A percentile compares a stretch with the other conserved stretches of the same genome.
Evolutionary conservation across 2,113 vertebrate species (phyloP).

Genomic region (Epinephelus moara): DNA sequence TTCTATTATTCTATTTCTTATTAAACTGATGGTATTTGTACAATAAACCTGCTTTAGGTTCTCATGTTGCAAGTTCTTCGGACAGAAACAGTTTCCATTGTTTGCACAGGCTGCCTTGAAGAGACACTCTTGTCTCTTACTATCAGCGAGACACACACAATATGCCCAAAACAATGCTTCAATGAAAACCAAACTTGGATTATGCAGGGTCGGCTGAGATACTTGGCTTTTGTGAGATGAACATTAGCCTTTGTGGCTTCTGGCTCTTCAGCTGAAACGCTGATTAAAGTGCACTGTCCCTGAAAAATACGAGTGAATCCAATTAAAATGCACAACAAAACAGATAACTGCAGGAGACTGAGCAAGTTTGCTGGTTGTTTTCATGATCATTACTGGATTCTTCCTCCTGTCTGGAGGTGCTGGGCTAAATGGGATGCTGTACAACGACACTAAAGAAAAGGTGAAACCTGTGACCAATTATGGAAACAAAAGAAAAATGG

Average conservation of each 20-base stretch:
- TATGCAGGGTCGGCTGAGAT: slow-evolving; percentile 28
- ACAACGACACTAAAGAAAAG: slow-evolving; percentile 4
- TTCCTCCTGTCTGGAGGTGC: background rate
- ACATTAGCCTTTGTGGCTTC: slow-evolving; percentile 51
- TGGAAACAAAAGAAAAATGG: background rate
- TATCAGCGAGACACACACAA: slow-evolving; percentile 27
- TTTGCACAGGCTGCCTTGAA: background rate
- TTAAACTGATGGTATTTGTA: background rate
- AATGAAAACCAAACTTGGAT: slow-evolving; percentile 29
- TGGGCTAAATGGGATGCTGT: background rate
- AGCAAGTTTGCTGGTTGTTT: slow-evolving; percentile 27
- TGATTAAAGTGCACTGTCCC: slow-evolving; percentile 58
- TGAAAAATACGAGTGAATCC: slow-evolving; percentile 43
- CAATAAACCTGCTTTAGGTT: background rate
- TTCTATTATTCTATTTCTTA: background rate
- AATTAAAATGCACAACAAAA: slow-evolving; percentile 66
- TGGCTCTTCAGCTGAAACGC: slow-evolving; percentile 43
- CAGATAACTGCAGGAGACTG: background rate
- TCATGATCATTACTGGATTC: slow-evolving; percentile 25
- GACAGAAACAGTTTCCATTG: slow-evolving; percentile 7
- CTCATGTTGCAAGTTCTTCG: background rate
- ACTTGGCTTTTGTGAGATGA: slow-evolving; percentile 43
- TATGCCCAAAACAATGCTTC: slow-evolving; percentile 26
- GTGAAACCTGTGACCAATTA: slow-evolving; percentile 30
- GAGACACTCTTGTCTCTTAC: slow-evolving; percentile 5